phyloP scores from a whole-genome alignment of 2,888 invertebrate species.

The Amblyjoppa proteus region DNA sequence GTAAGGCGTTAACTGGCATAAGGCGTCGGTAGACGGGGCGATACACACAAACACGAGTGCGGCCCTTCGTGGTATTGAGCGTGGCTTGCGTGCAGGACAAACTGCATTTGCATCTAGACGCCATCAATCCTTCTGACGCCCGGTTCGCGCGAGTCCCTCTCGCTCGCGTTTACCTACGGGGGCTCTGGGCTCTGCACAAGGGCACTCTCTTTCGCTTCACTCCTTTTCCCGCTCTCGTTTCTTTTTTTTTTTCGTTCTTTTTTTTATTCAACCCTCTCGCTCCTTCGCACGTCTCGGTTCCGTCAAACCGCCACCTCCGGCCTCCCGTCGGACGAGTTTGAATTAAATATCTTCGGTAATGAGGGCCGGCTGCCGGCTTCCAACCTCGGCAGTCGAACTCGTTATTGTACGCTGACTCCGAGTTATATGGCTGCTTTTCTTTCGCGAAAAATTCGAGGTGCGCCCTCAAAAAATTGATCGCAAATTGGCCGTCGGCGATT shows the following conservation, averaged over 20 bases:
- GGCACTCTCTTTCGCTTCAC: slow-evolving; percentile 34
- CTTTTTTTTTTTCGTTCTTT: not conserved
- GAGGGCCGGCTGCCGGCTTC: slow-evolving; percentile 71
- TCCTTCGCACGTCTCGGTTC: slow-evolving; percentile 29
- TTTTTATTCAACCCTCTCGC: slow-evolving; percentile 22
- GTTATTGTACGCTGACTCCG: not conserved
- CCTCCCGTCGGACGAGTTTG: slow-evolving; percentile 75
- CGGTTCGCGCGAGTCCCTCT: slow-evolving; percentile 74
- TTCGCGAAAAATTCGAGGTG: not conserved
- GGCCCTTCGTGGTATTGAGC: slow-evolving; percentile 34
- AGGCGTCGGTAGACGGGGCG: slow-evolving; percentile 83
- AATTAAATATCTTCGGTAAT: slow-evolving; percentile 82
- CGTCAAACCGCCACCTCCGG: slow-evolving; percentile 70
- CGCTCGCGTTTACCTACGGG: slow-evolving; percentile 34
- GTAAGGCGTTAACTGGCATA: slow-evolving; percentile 85
- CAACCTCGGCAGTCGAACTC: slow-evolving; percentile 28
- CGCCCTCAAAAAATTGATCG: not conserved
- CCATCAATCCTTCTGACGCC: slow-evolving; percentile 85
- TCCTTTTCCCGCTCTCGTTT: slow-evolving; percentile 24
- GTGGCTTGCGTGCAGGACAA: slow-evolving; percentile 83
- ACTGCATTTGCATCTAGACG: slow-evolving; percentile 85
- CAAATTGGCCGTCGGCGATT: not conserved
- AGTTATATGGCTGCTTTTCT: not conserved
- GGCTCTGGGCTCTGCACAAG: slow-evolving; percentile 13
- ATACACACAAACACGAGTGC: slow-evolving; percentile 37